phyloP scores from a whole-genome alignment of 2,888 invertebrate species.

The Pterobdella sp. region DNA sequence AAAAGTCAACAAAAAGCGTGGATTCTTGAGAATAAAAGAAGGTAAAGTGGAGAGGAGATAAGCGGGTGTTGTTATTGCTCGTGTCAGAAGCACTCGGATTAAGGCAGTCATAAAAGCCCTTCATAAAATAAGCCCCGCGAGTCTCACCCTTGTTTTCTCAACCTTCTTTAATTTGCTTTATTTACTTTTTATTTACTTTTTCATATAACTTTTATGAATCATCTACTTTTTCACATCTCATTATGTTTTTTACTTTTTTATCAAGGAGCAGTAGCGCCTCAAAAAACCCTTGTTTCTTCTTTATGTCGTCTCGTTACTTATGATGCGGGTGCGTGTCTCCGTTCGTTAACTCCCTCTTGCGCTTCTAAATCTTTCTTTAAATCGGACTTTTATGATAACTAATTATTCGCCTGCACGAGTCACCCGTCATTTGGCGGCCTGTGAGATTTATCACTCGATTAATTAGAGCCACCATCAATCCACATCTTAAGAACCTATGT shows the following conservation, averaged over 20 bases:
- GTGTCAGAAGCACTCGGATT: slow-evolving; percentile 6
- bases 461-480: not conserved
- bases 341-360: not conserved
- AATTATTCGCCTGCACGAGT: slow-evolving; percentile 12
- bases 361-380: not conserved
- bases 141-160: too few species aligned
- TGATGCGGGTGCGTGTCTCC: not conserved
- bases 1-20: not conserved
- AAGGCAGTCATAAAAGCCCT: not conserved
- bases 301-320: not conserved
- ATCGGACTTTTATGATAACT: slow-evolving; percentile 15
- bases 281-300: too few species aligned
- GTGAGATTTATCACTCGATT: not conserved
- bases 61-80: slow-evolving; percentile 8
- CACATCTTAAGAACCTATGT: too few species aligned
- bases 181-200: too few species aligned
- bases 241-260: too few species aligned
- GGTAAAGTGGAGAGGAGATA: not conserved
- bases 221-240: too few species aligned
- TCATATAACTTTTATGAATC: too few species aligned
- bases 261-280: too few species aligned
- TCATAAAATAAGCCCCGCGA: not conserved
- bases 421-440: not conserved
- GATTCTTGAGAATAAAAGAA: not conserved
- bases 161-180: too few species aligned